Evolutionary conservation across 35 echinoderm and acorn worm species (phyloP).

Genomic region (Amphiura filiformis): DNA sequence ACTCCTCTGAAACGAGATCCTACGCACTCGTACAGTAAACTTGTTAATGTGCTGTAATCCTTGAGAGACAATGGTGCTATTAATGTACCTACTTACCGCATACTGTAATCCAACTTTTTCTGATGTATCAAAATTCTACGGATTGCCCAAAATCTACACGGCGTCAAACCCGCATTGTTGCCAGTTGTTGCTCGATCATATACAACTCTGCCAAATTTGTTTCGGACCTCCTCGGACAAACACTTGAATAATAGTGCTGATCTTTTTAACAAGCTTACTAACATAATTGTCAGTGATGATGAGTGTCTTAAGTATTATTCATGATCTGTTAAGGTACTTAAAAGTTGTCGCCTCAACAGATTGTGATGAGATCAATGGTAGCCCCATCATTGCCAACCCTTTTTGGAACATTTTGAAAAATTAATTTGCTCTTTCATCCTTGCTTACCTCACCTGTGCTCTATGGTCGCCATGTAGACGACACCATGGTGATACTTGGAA

Average conservation of each 20-base stretch:
- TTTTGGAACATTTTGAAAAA: constrained; percentile 28
- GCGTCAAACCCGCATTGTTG: constrained; percentile 15
- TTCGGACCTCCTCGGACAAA: constrained; percentile 1
- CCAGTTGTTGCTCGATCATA: constrained; percentile 9
- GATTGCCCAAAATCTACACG: constrained; percentile 27
- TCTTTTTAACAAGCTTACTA: background rate
- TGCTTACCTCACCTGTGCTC: background rate
- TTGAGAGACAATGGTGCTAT: background rate
- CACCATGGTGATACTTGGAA: too few relatives aligned
- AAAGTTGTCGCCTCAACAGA: background rate
- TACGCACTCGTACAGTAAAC: background rate
- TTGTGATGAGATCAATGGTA: background rate
- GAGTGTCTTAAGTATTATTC: background rate
- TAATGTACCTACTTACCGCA: background rate
- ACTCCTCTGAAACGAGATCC: constrained; percentile 17
- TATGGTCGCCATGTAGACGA: background rate
- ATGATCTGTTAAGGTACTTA: background rate
- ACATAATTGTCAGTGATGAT: background rate
- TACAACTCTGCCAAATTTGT: constrained; percentile 30
- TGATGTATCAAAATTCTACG: constrained; percentile 33
- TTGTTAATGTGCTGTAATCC: background rate
- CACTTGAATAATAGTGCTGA: constrained; percentile 8
- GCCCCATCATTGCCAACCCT: constrained; percentile 14
- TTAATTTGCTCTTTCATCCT: background rate
- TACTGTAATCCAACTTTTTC: constrained; percentile 3